phyloP scores from a whole-genome alignment of 2,113 vertebrate species.

The Sarotherodon lohbergeri region DNA sequence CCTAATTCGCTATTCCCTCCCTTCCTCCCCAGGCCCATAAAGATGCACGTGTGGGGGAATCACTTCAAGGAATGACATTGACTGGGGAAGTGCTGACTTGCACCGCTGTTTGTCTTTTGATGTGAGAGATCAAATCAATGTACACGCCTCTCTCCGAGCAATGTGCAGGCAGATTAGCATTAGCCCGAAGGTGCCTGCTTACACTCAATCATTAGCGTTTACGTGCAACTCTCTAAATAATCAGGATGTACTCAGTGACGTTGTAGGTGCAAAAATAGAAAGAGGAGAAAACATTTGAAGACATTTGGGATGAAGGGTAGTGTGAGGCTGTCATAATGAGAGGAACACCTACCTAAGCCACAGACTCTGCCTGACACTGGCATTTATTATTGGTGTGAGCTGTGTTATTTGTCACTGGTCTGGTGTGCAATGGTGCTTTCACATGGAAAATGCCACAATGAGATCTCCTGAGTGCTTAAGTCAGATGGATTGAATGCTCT shows the following conservation, averaged over 20 bases:
- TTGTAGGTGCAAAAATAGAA: neutral
- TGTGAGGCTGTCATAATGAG: constrained; percentile 46
- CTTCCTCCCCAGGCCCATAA: constrained; percentile 72
- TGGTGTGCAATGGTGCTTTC: constrained; percentile 68
- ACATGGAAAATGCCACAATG: constrained; percentile 71
- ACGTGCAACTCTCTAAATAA: constrained; percentile 62
- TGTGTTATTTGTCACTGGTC: constrained; percentile 66
- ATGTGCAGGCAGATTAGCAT: constrained; percentile 94
- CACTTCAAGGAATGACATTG: constrained; percentile 99
- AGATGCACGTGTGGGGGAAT: constrained; percentile 87
- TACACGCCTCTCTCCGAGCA: constrained; percentile 85
- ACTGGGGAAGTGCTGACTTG: constrained; percentile 99
- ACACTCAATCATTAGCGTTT: constrained; percentile 73
- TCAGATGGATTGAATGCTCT: constrained; percentile 70
- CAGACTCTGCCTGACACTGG: constrained; percentile 51
- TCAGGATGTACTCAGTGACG: constrained; percentile 58
- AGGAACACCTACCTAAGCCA: constrained; percentile 22
- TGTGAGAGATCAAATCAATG: constrained; percentile 99
- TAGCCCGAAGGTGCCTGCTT: constrained; percentile 76
- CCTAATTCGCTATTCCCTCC: constrained; percentile 84
- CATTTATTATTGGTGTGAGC: constrained; percentile 65
- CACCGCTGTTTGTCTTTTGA: constrained; percentile 99
- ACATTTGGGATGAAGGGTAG: constrained; percentile 27
- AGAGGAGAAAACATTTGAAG: neutral
- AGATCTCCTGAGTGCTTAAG: constrained; percentile 67